phyloP scores from a whole-genome alignment of 2,888 invertebrate genomes.

The Saturnia pavonia region DNA sequence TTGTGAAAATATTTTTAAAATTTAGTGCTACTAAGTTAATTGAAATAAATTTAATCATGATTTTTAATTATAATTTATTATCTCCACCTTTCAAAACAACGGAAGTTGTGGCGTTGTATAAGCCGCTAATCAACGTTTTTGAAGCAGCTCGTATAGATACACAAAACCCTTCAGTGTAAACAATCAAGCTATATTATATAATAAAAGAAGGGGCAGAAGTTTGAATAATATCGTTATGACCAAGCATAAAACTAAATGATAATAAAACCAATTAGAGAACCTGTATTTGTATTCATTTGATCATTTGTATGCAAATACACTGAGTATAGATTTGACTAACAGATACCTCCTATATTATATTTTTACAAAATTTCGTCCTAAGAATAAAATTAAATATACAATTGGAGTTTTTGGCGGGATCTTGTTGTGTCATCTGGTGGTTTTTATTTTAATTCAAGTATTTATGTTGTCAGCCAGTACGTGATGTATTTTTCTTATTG shows the following conservation, averaged over 20 bases:
- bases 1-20: neutral
- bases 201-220: neutral
- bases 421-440: no score
- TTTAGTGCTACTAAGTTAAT: neutral
- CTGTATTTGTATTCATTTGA: neutral
- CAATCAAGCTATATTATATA: neutral
- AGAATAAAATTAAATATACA: no score
- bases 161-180: neutral
- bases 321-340: neutral
- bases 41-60: neutral
- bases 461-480: no score
- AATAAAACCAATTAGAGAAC: neutral
- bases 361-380: no score
- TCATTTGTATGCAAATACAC: neutral
- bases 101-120: slow-evolving; percentile 1
- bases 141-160: neutral
- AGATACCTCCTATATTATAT: neutral
- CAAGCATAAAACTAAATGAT: neutral
- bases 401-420: no score
- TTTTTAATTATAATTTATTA: slow-evolving; percentile 11
- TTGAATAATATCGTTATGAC: neutral
- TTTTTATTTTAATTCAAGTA: no score
- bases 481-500: no score
- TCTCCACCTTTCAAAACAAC: neutral
- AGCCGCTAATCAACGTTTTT: neutral